A percentile compares a stretch with the other conserved stretches of the same genome.
phyloP scores from a whole-genome alignment of 2,797 vertebrate species.

The Squalus acanthias region DNA sequence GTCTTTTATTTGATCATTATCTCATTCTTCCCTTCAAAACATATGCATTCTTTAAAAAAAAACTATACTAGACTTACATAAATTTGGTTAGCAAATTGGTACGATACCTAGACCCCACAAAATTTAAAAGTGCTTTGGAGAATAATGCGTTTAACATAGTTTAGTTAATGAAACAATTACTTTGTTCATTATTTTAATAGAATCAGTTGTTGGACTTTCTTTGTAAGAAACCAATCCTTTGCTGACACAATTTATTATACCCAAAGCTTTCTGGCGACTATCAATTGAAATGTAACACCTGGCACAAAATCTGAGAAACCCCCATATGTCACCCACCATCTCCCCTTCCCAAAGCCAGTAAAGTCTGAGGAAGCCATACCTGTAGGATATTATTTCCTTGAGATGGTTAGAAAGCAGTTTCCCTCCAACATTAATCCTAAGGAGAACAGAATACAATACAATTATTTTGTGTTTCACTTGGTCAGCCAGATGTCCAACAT shows the following conservation, averaged over 20 bases:
- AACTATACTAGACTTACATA: background rate
- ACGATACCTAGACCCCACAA: background rate
- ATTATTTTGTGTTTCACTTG: background rate
- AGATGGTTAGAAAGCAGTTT: slow-evolving; percentile 95
- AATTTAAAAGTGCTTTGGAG: background rate
- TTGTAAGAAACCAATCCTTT: background rate
- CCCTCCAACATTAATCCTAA: slow-evolving; percentile 91
- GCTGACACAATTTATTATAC: background rate
- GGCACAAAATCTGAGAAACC: background rate
- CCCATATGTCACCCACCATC: background rate
- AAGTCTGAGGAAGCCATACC: slow-evolving; percentile 58
- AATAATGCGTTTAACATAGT: background rate
- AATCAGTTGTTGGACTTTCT: background rate
- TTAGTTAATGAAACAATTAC: background rate
- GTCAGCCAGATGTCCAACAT: background rate
- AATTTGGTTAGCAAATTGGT: background rate
- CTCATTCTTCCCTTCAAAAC: background rate
- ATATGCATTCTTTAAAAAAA: background rate
- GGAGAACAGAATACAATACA: slow-evolving; percentile 40
- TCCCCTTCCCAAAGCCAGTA: too few relatives aligned
- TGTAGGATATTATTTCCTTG: slow-evolving; percentile 97
- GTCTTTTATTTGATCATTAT: background rate
- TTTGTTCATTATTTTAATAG: background rate
- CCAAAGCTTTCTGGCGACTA: background rate
- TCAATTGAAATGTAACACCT: background rate